Evolutionary conservation across 2,113 vertebrate genomes (phyloP).

Genomic region (Salminus brasiliensis): DNA sequence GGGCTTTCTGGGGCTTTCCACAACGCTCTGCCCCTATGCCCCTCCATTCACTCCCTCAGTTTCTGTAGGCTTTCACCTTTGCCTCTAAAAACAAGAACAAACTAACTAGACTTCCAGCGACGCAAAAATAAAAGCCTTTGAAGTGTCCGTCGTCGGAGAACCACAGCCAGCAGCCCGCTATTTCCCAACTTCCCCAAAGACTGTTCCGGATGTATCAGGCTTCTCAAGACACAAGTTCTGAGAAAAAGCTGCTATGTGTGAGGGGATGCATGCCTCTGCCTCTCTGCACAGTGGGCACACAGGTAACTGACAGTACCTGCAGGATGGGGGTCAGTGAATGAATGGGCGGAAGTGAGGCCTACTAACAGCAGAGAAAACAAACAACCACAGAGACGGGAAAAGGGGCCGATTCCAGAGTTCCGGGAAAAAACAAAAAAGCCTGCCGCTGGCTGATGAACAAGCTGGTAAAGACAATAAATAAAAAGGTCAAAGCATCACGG

Average conservation of each 20-base stretch:
- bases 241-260: constrained; percentile 11
- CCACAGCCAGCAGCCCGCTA: not conserved
- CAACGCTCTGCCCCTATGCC: not conserved
- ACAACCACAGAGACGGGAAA: constrained; percentile 10
- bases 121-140: constrained; percentile 35
- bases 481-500: not conserved
- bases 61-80: constrained; percentile 6
- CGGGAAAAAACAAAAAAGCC: not conserved
- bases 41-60: not conserved
- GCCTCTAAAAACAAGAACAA: constrained; percentile 38
- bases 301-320: constrained; percentile 19
- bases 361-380: constrained; percentile 3
- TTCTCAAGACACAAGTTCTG: not conserved
- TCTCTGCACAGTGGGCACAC: constrained; percentile 17
- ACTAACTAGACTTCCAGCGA: constrained; percentile 14
- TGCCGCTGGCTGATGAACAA: not conserved
- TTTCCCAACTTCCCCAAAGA: constrained; percentile 16
- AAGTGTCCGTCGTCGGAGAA: constrained; percentile 10
- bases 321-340: constrained; percentile 5
- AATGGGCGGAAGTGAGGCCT: constrained; percentile 27
- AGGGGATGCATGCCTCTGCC: constrained; percentile 11
- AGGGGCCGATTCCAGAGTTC: not conserved
- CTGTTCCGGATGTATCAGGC: constrained; percentile 12
- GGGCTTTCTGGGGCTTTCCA: not conserved
- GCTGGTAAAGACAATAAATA: not conserved